These are phyloP conservation scores for Lasius fuliginosus DNA, from an alignment of 2,888 invertebrate genomes.

Conservation along the genomic window DNA sequence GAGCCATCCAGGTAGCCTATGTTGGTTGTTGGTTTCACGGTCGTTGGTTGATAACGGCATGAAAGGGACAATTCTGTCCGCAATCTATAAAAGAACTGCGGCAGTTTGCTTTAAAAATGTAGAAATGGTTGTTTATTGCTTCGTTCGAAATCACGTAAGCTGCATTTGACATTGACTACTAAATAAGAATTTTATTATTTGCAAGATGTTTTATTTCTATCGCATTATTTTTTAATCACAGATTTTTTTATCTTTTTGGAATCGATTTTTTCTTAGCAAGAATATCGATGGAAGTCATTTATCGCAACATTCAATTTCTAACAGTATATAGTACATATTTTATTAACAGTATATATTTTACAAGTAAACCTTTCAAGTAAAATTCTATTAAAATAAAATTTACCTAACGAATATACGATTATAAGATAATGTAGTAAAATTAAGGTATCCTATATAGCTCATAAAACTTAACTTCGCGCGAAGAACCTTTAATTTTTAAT, in stretches of 20 bases:
- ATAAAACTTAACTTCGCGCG: not conserved
- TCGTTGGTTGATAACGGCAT: constrained; percentile 52
- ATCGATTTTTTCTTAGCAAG: not conserved
- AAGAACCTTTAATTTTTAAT: not conserved
- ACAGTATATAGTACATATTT: not conserved
- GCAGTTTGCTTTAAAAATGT: constrained; percentile 41
- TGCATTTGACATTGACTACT: not conserved
- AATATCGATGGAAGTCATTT: not conserved
- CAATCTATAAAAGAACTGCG: constrained; percentile 9
- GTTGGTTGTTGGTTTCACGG: constrained; percentile 31
- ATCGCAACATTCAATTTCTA: not conserved
- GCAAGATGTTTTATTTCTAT: not conserved
- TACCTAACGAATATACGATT: not conserved
- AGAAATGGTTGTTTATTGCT: constrained; percentile 27
- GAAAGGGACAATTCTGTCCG: constrained; percentile 26
- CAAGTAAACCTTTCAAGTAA: not conserved
- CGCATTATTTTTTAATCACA: not conserved
- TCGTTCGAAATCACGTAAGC: constrained; percentile 10
- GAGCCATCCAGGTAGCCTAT: constrained; percentile 42
- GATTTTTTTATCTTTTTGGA: not conserved
- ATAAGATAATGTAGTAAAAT: not conserved
- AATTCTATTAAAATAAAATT: not conserved
- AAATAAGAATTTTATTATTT: not conserved
- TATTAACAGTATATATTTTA: not conserved
- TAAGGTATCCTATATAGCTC: no score